Evolutionary conservation across 2,888 invertebrate genomes (phyloP).

Genomic region (Cephus spinipes): DNA sequence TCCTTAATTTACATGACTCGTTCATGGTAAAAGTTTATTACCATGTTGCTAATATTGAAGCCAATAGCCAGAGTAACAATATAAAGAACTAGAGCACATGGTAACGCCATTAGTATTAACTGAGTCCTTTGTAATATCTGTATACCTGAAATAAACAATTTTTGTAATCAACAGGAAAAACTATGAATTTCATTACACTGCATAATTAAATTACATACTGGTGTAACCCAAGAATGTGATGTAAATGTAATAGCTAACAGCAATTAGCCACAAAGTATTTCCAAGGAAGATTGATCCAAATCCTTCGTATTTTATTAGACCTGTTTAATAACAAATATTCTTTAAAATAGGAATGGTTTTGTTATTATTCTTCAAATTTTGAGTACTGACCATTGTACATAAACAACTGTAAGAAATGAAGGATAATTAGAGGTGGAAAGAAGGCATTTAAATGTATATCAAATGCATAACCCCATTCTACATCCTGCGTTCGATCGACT

Average conservation of each 20-base stretch:
- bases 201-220: conserved; percentile 72
- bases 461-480: conserved; percentile 99
- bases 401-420: conserved; percentile 93
- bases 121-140: conserved; percentile 89
- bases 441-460: conserved; percentile 99
- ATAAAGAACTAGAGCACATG: conserved; percentile 81
- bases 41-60: conserved; percentile 85
- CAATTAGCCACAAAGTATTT: conserved; percentile 93
- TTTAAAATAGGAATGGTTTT: not conserved
- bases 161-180: conserved; percentile 6
- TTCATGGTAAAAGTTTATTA: conserved; percentile 87
- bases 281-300: conserved; percentile 87
- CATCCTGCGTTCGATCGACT: conserved; percentile 77
- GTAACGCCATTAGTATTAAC: conserved; percentile 85
- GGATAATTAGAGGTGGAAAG: conserved; percentile 93
- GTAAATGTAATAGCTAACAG: conserved; percentile 92
- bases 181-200: conserved; percentile 11
- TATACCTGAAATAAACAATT: conserved; percentile 75
- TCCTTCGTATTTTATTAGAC: conserved; percentile 80
- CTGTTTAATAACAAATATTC: conserved; percentile 67
- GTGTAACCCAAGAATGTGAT: conserved; percentile 98
- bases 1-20: conserved; percentile 73
- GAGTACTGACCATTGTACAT: conserved; percentile 81
- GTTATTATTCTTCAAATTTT: not conserved
- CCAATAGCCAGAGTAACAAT: conserved; percentile 81